phyloP scores from a whole-genome alignment of 1,140 invertebrate species.

The Onthophagus taurus region DNA sequence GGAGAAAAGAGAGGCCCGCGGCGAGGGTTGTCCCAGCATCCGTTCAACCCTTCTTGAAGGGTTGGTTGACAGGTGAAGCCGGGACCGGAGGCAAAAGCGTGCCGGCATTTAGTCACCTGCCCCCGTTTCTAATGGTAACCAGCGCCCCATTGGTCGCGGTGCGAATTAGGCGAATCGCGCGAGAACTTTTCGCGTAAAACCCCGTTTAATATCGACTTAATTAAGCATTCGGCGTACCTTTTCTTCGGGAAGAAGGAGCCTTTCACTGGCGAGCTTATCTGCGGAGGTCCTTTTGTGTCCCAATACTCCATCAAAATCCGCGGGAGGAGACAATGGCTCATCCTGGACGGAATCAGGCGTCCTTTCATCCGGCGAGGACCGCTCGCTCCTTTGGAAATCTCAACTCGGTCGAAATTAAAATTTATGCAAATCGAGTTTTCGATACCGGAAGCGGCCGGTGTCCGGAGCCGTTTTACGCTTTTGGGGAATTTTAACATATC shows the following conservation, averaged over 20 bases:
- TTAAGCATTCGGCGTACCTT: constrained; percentile 6
- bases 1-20: too few relatives aligned
- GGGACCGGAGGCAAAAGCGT: neutral
- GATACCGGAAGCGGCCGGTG: too few relatives aligned
- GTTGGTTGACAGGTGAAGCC: neutral
- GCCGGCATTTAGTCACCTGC: too few relatives aligned
- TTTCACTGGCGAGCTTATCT: constrained; percentile 3
- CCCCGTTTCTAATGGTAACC: too few relatives aligned
- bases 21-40: too few relatives aligned
- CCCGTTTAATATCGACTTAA: constrained; percentile 4
- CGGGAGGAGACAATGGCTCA: constrained; percentile 6
- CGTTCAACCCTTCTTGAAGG: too few relatives aligned
- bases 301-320: constrained; percentile 8
- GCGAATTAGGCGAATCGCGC: neutral
- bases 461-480: too few relatives aligned
- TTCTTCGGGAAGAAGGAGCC: neutral
- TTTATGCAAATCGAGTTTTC: constrained; percentile 4
- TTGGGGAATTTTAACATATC: constrained; percentile 4
- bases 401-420: neutral
- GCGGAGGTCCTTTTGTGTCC: constrained; percentile 1
- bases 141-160: too few relatives aligned
- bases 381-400: constrained; percentile 9
- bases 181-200: neutral
- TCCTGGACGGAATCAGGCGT: constrained; percentile 1
- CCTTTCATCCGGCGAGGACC: constrained; percentile 1